Conservation (phyloP, 2,888 invertebrate species). For the Calameuta pallipes region DNA sequence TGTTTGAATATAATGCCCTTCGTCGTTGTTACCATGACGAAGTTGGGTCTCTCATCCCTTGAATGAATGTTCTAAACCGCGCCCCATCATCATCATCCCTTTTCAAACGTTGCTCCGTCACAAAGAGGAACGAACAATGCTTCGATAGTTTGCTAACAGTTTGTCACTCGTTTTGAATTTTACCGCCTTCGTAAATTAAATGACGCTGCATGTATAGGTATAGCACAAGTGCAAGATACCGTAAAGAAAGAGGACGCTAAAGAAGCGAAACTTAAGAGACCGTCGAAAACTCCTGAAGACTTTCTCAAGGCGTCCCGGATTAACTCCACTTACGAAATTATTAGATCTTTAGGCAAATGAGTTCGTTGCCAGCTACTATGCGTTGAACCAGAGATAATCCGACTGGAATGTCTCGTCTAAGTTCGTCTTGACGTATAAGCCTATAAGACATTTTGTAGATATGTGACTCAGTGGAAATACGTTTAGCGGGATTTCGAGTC, state of each 20-base stretch:
- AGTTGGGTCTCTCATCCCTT: background rate
- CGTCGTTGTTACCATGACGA: background rate
- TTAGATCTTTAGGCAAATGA: slow-evolving; percentile 11
- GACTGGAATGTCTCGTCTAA: background rate
- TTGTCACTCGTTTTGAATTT: background rate
- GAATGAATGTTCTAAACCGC: background rate
- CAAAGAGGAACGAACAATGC: background rate
- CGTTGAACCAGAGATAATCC: background rate
- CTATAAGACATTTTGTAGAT: background rate
- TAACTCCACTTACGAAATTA: background rate
- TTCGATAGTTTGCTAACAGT: slow-evolving; percentile 8
- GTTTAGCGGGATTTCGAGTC: background rate
- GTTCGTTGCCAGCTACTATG: background rate
- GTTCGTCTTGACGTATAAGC: background rate
- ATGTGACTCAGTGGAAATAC: background rate
- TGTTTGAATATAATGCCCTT: slow-evolving; percentile 10
- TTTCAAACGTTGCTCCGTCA: background rate
- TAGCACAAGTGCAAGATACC: background rate
- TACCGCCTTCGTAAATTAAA: background rate
- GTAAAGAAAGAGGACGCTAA: background rate
- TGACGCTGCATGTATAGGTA: background rate
- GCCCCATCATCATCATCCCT: background rate
- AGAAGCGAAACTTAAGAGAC: background rate
- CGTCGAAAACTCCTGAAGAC: background rate
- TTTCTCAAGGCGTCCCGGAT: background rate